A percentile compares a stretch with the other conserved stretches of the same genome.
Evolutionary conservation across 2,113 vertebrate species (phyloP).

Genomic region (Redunca redunca): DNA sequence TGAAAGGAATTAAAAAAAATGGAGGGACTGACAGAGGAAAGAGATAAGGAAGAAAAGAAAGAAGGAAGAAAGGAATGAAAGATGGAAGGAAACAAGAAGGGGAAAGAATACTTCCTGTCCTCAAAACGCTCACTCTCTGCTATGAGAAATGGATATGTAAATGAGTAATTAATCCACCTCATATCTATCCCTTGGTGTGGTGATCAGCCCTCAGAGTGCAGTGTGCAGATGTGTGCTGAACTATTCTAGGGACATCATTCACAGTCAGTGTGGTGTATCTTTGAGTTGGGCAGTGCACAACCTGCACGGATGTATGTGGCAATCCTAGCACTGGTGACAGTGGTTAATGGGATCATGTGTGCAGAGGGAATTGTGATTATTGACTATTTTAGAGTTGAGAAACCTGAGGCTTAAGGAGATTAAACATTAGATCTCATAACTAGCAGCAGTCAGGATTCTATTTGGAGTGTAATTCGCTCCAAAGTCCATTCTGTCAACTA

Average conservation of each 20-base stretch:
- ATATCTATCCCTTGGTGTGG: background rate
- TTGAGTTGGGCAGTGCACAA: background rate
- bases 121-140: background rate
- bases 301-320: accelerated
- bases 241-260: accelerated
- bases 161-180: background rate
- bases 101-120: background rate
- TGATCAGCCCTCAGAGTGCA: background rate
- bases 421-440: too few relatives aligned
- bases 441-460: accelerated
- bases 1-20: background rate
- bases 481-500: accelerated
- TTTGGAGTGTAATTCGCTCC: background rate
- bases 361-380: accelerated
- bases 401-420: background rate
- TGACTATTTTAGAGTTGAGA: background rate
- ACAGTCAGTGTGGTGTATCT: background rate
- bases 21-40: background rate
- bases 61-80: background rate
- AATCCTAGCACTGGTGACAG: background rate
- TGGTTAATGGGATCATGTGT: background rate
- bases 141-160: background rate
- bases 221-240: accelerated
- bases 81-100: background rate
- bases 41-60: background rate